These are phyloP conservation scores for Leptobrachium ailaonicum DNA, from an alignment of 2,113 vertebrate species.

Conservation along the genomic window DNA sequence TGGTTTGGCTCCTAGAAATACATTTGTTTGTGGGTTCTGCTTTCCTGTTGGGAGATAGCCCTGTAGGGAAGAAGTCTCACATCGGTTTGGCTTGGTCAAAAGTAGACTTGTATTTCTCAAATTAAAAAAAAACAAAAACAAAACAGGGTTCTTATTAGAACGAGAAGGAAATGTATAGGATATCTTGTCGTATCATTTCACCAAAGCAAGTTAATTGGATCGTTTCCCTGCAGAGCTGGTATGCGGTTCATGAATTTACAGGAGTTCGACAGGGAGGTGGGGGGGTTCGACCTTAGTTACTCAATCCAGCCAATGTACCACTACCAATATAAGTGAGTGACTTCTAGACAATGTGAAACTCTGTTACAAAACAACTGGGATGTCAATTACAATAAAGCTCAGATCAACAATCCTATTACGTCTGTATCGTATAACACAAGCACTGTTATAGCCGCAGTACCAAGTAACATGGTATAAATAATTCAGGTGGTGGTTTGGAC, in stretches of 20 bases:
- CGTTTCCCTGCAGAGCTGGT: background rate
- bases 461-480: conserved; percentile 47
- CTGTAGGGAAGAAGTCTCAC: too few relatives aligned
- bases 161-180: too few relatives aligned
- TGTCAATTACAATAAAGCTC: conserved; percentile 50
- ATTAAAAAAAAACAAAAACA: too few relatives aligned
- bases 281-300: conserved; percentile 36
- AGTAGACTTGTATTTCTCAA: too few relatives aligned
- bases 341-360: conserved; percentile 49
- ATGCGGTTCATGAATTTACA: conserved; percentile 32
- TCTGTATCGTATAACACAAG: conserved; percentile 44
- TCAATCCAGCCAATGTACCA: conserved; percentile 30
- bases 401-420: conserved; percentile 43
- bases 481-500: conserved; percentile 38
- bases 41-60: too few relatives aligned
- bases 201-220: background rate
- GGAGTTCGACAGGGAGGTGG: background rate
- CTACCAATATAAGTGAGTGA: conserved; percentile 45
- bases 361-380: conserved; percentile 45
- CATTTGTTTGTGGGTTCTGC: too few relatives aligned
- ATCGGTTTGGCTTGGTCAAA: too few relatives aligned
- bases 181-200: background rate
- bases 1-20: too few relatives aligned
- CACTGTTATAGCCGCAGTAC: conserved; percentile 40
- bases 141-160: too few relatives aligned